phyloP scores from a whole-genome alignment of 2,113 vertebrate genomes.

The Columbina picui region DNA sequence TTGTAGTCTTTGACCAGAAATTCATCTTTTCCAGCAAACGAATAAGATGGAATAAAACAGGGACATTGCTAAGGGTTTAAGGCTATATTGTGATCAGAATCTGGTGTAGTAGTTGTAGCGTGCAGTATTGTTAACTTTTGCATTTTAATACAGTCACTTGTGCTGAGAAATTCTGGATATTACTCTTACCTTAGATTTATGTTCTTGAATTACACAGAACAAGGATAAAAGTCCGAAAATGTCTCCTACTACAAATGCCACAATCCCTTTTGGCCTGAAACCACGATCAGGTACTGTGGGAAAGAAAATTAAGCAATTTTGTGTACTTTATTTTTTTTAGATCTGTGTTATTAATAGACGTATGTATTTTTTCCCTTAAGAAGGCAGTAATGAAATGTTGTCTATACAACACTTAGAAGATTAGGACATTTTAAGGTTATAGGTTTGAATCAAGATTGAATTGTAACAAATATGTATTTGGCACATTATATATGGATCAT shows the following conservation, averaged over 20 bases:
- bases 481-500: neutral
- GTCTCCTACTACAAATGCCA: slow-evolving; percentile 71
- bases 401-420: neutral
- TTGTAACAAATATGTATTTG: neutral
- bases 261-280: slow-evolving; percentile 88
- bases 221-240: slow-evolving; percentile 73
- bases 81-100: neutral
- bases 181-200: neutral
- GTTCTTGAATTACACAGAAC: slow-evolving; percentile 72
- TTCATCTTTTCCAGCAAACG: neutral
- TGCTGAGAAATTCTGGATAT: neutral
- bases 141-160: neutral
- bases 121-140: neutral
- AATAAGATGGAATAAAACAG: neutral
- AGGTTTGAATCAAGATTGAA: neutral
- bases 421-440: neutral
- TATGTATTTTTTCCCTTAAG: neutral
- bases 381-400: neutral
- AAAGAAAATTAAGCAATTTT: neutral
- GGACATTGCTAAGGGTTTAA: neutral
- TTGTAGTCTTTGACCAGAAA: neutral
- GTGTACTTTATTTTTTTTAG: neutral
- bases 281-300: slow-evolving; percentile 89
- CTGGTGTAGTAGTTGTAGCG: neutral
- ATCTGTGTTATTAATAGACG: neutral